Base-by-base conservation (phyloP, 2,797 vertebrate genomes). In the Taeniopygia guttata region DNA sequence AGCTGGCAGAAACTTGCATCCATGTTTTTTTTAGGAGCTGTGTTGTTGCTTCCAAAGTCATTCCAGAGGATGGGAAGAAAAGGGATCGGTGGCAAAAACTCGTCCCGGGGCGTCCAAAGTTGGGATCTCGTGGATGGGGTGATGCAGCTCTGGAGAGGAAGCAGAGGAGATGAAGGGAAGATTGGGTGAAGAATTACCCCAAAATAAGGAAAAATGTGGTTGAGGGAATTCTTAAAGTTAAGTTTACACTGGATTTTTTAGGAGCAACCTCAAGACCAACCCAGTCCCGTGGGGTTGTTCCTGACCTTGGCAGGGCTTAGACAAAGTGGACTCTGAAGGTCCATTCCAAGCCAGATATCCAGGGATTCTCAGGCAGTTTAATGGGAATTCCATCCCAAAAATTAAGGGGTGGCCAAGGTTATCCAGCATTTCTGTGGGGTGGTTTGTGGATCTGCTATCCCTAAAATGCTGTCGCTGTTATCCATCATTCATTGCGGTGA, bases 401-500 rank as follows among this genome's bases (percentile, higher is more conserved):
- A 1, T 7, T 3, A 14, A 15, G 46, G 54, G 55, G 10, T 51
- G 54, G 22, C 22, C 0, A 10, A n/a, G 56, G 48, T 22, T 16
- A 7, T 42, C 30, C 56, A 26, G 42, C 1, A 3, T 62, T 60
- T 26, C 64, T 7, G 8, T 14, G 73, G 72, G 62, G 7, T 45
- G 22, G 7, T 19, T n/a, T 29, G 82, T 16, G 38, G 13, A 11
- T 38, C 22, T 27, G 38, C 26, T 29, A 0, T 22, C 42, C 42
- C 30, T 2, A 5, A 42, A 69, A 52, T 7, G 11, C 23, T 7
- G 1, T 51, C 14, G 0, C 20, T 0, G 19, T 30, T 20, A 7
- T 7, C 43, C 2, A 6, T 8, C 32, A 1, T 5, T 23, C 23
- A 0, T 4, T 7, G n/a, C 18, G 10, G n/a, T 1, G n/a, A 13